Conservation (phyloP, 2,113 vertebrate species). For the Rhombomys opimus region DNA sequence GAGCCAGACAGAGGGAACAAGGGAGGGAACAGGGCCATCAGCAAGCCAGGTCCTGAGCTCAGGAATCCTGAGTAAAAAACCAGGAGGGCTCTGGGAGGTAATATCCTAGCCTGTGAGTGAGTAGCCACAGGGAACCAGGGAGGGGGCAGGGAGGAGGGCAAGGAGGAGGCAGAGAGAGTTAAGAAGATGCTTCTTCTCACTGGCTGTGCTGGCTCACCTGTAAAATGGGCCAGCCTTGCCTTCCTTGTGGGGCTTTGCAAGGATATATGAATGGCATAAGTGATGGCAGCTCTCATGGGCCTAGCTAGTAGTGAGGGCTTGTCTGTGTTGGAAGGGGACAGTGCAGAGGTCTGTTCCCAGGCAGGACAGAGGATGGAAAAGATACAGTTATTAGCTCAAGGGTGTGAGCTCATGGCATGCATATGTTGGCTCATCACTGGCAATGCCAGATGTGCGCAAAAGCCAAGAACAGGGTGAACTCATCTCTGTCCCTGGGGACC, state of each 20-base stretch:
- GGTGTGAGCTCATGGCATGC: neutral
- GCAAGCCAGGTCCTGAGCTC: constrained; percentile 34
- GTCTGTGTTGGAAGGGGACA: rapidly evolving
- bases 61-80: constrained; percentile 77
- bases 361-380: neutral
- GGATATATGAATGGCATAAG: rapidly evolving
- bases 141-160: rapidly evolving
- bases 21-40: constrained; percentile 81
- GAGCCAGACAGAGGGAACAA: constrained; percentile 78
- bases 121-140: rapidly evolving
- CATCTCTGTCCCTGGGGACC: neutral
- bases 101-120: rapidly evolving
- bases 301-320: neutral
- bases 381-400: rapidly evolving
- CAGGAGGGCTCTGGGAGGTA: constrained; percentile 57
- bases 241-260: neutral
- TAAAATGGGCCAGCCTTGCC: neutral
- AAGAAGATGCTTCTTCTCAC: neutral
- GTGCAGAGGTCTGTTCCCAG: neutral
- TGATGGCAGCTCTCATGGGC: rapidly evolving
- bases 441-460: neutral
- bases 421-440: neutral
- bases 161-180: neutral
- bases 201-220: neutral
- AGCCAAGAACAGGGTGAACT: neutral